Base-by-base conservation (phyloP, 2,888 invertebrate species). In the Aspidapion aeneum region DNA sequence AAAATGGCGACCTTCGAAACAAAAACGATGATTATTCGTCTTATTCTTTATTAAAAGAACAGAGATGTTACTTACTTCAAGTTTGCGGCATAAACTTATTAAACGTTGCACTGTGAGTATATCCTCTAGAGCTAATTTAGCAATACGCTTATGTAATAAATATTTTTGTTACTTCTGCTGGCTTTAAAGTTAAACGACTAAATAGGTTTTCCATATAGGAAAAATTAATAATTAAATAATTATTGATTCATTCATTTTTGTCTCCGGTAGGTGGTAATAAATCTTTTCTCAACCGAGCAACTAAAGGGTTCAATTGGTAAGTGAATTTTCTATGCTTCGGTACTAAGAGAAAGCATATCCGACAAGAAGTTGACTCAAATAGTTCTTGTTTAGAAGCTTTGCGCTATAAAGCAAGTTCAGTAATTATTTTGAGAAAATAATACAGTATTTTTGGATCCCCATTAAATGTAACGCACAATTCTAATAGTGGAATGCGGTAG, bases 351-450 rank as follows among this genome's bases (percentile, higher is more conserved):
- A 61, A 0, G 20, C 3, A 21, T 59, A 48, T 5, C 19, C 18
- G 12, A 18, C 16, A 20, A 55, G 21, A 51, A 58, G 3, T 35
- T 35, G 35, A 35, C 52, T 61, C 12, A 60, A 54, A 18, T n/a
- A 62, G 35, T 2, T 18, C 49, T 22, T 64, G 48, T 1, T 62
- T 55, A 54, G 18, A 22, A 54, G 62, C 57, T 18, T 60, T 54
- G 16, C 63, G 57, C 22, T 62, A 3, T 12, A 19, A 50, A 1
- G 60, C 60, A 12, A 65, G 19, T 17, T 65, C 65, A 5, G 54
- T 57, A 12, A 65, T 51, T 12, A 21, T 49, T 54, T 65, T 57
- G 9, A 64, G 21, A 54, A 62, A 64, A 16, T n/a, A n/a, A n/a
- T n/a, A n/a, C n/a, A n/a, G n/a, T n/a, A n/a, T n/a, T n/a, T n/a